Evolutionary conservation across 1,140 invertebrate genomes (phyloP), one percentile per base, ranked within the genome.

Genomic region (Micrasema longulum): DNA sequence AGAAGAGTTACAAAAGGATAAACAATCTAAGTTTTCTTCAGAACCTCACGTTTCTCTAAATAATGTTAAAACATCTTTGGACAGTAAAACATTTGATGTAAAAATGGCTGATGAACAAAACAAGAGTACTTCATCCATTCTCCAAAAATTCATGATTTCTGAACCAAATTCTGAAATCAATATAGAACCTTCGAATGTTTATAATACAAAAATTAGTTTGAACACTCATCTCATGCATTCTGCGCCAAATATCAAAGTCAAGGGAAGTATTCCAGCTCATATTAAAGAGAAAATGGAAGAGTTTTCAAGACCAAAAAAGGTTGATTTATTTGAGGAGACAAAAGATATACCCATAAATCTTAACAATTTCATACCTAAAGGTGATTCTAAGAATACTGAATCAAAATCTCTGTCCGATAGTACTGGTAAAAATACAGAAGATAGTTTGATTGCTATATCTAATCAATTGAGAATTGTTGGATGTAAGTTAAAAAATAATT

Each of bases 361-460:
- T 14, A 55, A 35, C 20, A 16, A 48, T 48, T 48, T 22, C 10
- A 4, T 7, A 31, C 26, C 26, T 4, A 31, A 31, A 31, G 7
- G 3, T 31, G 47, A 48, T n/a, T 20, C 23, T 14, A 55, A 31
- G 35, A 55, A 31, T 47, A 35, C 52, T 26, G 23, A 55, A 36
- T 14, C 12, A n/a, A 55, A 55, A 55, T n/a, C 5, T 23, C 16
- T 20, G 11, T 18, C 10, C 10, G 48, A 52, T 12, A 64, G n/a
- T 55, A 69, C 41, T 26, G 82, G 74, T 3, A 80, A 83, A 68
- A 82, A 81, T 71, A 85, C 83, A 36, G 83, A 84, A 80, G 83
- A 84, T 66, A 85, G 84, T 77, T 77, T 85, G 70, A 72, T 85
- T 52, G 80, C 80, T 38, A 84, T 85, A 77, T 85, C 84, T 16